Evolutionary conservation across 2,888 invertebrate species (phyloP), one percentile per base, ranked within the genome.

Genomic region (Leptinotarsa rubiginosa): DNA sequence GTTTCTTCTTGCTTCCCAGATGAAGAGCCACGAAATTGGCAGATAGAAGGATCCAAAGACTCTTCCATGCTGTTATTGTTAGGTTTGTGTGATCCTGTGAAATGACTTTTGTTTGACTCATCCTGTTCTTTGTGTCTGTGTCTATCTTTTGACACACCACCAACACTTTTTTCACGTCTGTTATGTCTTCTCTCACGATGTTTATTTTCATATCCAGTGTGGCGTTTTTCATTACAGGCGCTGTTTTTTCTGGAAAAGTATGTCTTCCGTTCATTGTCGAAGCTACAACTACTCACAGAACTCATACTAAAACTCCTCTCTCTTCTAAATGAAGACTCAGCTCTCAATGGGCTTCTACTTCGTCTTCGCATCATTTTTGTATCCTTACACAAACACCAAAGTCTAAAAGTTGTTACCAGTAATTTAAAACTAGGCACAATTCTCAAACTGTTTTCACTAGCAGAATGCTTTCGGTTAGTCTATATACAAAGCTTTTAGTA

Each of bases 31-130:
- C 47, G 64, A 70, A 79, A 80, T 56, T 74, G 73, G 18, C 77
- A 76, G 15, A 76, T 69, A 25, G 81, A 77, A 47, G 78, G 78
- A 65, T 78, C 79, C 50, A 77, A 70, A 47, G 47, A 68, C 25
- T 73, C 77, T 54, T 72, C 71, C 62, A 65, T 47, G 18, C 16
- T 47, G 31, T 70, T 71, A 49, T n/a, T 70, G 64, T 69, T 73
- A 22, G 25, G 41, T 56, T n/a, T 47, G 47, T 67, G 18, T 1
- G 4, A 68, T 20, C 65, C 65, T 65, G 62, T 1, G 10, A 41
- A 41, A 41, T 41, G 41, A 41, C 12, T 10, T 41, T 41, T 41
- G 41, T 41, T 41, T 41, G 41, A 41, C 41, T 41, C 41, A 2
- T 41, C 41, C 12, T 41, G 41, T 41, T 41, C 41, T 41, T 41